phyloP scores from a whole-genome alignment of 2,113 vertebrate genomes.

The Piliocolobus tephrosceles region DNA sequence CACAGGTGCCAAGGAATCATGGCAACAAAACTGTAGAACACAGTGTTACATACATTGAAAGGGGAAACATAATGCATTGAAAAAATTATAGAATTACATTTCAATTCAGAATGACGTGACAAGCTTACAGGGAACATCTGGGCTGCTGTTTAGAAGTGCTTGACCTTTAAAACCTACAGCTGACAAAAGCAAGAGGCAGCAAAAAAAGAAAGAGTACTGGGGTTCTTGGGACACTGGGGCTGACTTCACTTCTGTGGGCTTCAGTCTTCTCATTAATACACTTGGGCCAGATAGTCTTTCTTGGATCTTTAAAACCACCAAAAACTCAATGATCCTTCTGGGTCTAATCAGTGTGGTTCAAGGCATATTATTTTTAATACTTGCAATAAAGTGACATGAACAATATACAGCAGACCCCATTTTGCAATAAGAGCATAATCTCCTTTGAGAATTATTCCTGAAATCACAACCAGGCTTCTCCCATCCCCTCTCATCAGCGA shows the following conservation, averaged over 20 bases:
- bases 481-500: background rate
- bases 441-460: background rate
- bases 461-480: background rate
- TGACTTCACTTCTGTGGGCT: background rate
- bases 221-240: background rate
- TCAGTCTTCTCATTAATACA: background rate
- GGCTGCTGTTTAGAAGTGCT: background rate
- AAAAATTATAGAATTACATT: conserved; percentile 1
- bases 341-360: background rate
- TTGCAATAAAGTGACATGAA: background rate
- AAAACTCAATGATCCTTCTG: background rate
- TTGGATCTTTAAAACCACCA: conserved; percentile 9
- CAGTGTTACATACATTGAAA: background rate
- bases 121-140: background rate
- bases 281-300: background rate
- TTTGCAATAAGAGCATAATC: background rate
- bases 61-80: background rate
- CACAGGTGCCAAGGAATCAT: conserved; percentile 52
- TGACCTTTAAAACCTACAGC: background rate
- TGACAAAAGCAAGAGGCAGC: background rate
- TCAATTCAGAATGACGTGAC: conserved; percentile 1
- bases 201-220: background rate
- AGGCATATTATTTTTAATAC: background rate
- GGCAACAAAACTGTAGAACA: background rate
- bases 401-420: background rate